Percentiles rank a stretch among this genome's conserved stretches.
phyloP scores from a whole-genome alignment of 2,888 invertebrate species.

The Amphipoea lucens region DNA sequence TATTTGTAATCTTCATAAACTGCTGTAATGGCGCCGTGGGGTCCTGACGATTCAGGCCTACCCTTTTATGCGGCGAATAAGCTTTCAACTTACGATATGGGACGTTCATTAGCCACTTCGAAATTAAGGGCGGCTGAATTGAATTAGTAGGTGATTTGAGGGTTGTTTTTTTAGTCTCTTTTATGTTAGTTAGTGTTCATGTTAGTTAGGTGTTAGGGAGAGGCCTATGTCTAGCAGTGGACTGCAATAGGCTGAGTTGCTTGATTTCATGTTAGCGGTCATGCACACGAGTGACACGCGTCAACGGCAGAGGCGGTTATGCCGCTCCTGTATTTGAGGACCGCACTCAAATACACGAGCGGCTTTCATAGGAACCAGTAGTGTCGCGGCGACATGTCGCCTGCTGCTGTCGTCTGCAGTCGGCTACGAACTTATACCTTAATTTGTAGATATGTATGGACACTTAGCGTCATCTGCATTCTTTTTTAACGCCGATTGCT shows the following conservation, averaged over 20 bases:
- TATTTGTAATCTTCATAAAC: constrained; percentile 70
- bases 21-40: constrained; percentile 61
- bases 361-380: neutral
- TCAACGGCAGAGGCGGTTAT: neutral
- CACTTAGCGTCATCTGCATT: no score
- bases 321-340: no score
- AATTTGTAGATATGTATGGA: no score
- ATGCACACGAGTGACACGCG: neutral
- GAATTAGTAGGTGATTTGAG: constrained; percentile 37
- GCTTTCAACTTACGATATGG: constrained; percentile 62
- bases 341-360: neutral
- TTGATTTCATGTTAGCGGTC: neutral
- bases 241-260: no score
- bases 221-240: no score
- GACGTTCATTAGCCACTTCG: constrained; percentile 63
- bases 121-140: constrained; percentile 52
- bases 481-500: neutral
- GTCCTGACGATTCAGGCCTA: constrained; percentile 50
- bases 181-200: neutral
- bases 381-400: no score
- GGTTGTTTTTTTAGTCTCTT: neutral
- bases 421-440: no score
- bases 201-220: neutral
- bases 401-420: no score
- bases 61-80: constrained; percentile 61